These are phyloP conservation scores for Hucho hucho DNA, from an alignment of 2,113 vertebrate genomes.

Conservation along the genomic window DNA sequence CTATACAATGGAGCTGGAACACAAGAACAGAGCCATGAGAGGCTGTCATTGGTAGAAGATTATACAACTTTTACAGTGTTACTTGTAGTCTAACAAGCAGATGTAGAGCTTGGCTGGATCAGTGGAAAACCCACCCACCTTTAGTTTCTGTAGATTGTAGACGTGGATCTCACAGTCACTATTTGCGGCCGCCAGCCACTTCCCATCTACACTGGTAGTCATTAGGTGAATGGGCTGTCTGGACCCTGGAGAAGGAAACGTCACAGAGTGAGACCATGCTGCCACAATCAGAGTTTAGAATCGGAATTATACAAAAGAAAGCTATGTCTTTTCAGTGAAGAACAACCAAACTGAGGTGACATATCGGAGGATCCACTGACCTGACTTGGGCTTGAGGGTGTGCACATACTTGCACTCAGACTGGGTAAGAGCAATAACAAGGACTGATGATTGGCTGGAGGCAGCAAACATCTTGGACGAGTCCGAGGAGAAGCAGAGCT, in stretches of 20 bases:
- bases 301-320: too few relatives aligned
- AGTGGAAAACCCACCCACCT: conserved; percentile 69
- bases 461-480: conserved; percentile 82
- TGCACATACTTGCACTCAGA: conserved; percentile 74
- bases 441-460: conserved; percentile 72
- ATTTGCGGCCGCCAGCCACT: conserved; percentile 82
- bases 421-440: conserved; percentile 74
- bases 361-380: conserved; percentile 57
- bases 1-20: conserved; percentile 79
- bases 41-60: too few relatives aligned
- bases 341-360: not conserved
- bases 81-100: too few relatives aligned
- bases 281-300: too few relatives aligned
- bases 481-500: conserved; percentile 86
- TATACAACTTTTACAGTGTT: too few relatives aligned
- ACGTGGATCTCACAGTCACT: conserved; percentile 77
- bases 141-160: conserved; percentile 77
- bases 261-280: not conserved
- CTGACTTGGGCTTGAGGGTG: conserved; percentile 76
- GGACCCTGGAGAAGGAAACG: conserved; percentile 64
- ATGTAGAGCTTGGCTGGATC: too few relatives aligned
- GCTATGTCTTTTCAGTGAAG: not conserved
- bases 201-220: conserved; percentile 78
- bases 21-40: too few relatives aligned
- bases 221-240: conserved; percentile 80